phyloP scores from a whole-genome alignment of 2,888 invertebrate genomes.

The Thyatira batis region DNA sequence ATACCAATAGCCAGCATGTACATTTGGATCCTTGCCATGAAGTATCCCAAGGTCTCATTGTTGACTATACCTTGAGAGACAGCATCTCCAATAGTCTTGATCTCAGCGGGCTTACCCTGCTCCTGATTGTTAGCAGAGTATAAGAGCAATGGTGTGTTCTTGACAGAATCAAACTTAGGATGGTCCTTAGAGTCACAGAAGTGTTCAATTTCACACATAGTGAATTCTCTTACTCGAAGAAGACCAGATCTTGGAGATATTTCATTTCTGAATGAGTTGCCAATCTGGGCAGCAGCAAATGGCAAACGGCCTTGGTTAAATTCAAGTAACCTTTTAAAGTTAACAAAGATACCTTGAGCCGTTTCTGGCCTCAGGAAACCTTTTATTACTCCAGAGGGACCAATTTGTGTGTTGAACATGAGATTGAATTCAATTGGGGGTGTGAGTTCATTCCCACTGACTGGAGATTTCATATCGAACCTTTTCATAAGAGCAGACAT shows the following conservation, averaged over 20 bases:
- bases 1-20: slow-evolving; percentile 95
- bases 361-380: slow-evolving; percentile 99
- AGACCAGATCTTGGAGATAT: slow-evolving; percentile 98
- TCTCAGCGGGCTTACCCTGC: slow-evolving; percentile 94
- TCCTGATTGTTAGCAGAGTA: slow-evolving; percentile 99
- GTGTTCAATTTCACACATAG: slow-evolving; percentile 99
- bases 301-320: slow-evolving; percentile 98
- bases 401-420: slow-evolving; percentile 99
- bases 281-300: slow-evolving; percentile 99
- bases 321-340: slow-evolving; percentile 98
- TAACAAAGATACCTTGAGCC: slow-evolving; percentile 99
- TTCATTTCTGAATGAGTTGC: slow-evolving; percentile 99
- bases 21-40: slow-evolving; percentile 96
- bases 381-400: slow-evolving; percentile 96
- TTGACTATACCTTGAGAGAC: slow-evolving; percentile 93
- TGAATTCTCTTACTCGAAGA: slow-evolving; percentile 98
- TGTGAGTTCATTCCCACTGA: slow-evolving; percentile 96
- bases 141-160: slow-evolving; percentile 88
- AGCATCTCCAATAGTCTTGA: slow-evolving; percentile 92
- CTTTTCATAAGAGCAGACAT: slow-evolving; percentile 93
- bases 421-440: slow-evolving; percentile 99
- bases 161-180: slow-evolving; percentile 92
- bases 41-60: slow-evolving; percentile 98
- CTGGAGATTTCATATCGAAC: slow-evolving; percentile 96
- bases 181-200: slow-evolving; percentile 98